phyloP scores from a whole-genome alignment of 1,140 invertebrate species.

The Brachystomella parvula region DNA sequence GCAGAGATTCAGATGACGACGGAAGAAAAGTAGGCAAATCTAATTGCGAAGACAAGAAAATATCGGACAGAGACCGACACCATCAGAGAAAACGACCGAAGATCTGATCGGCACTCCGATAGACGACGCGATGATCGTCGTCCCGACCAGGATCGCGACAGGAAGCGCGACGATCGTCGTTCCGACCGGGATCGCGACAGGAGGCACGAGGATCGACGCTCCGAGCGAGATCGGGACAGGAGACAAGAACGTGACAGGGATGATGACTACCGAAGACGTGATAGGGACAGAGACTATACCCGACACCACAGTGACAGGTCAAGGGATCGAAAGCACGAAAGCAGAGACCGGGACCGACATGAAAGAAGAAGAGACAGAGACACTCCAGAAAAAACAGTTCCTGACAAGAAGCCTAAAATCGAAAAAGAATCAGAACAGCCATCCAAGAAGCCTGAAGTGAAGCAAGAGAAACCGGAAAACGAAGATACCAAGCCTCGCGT shows the following conservation, averaged over 20 bases:
- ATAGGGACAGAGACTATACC: conserved; percentile 11
- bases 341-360: conserved; percentile 30
- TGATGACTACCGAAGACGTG: not conserved
- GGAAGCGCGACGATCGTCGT: not conserved
- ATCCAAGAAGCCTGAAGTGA: conserved; percentile 26
- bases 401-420: conserved; percentile 17
- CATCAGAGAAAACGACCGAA: conserved; percentile 1
- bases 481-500: conserved; percentile 16
- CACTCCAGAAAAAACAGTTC: conserved; percentile 24
- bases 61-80: conserved; percentile 31
- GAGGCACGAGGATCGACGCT: not conserved
- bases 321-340: conserved; percentile 33
- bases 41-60: not conserved
- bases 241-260: conserved; percentile 5
- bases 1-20: no score
- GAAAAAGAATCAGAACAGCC: conserved; percentile 30
- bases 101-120: not conserved
- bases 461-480: not conserved
- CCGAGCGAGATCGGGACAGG: not conserved
- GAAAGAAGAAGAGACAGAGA: conserved; percentile 30
- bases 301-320: conserved; percentile 39
- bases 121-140: not conserved
- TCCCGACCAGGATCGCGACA: not conserved
- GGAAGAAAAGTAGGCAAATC: not conserved
- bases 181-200: not conserved